These are phyloP conservation scores for Heliconius melpomene DNA, from an alignment of 1,140 invertebrate genomes.

Conservation along the genomic window DNA sequence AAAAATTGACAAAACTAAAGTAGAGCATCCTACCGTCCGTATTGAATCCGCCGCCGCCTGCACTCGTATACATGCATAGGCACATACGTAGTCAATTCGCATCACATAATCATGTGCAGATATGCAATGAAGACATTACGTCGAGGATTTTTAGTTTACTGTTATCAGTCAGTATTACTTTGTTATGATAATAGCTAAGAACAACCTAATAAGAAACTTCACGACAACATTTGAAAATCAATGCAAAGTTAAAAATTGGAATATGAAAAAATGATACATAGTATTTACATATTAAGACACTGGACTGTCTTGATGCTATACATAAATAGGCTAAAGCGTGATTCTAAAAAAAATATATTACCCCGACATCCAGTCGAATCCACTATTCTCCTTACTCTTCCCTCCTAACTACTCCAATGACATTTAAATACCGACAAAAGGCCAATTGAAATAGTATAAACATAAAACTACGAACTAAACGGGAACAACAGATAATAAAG, in stretches of 20 bases:
- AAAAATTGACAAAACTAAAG: slow-evolving; percentile 18
- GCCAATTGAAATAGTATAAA: background rate
- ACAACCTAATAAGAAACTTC: no score
- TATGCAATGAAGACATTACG: slow-evolving; percentile 57
- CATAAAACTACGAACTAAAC: background rate
- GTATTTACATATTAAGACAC: no score
- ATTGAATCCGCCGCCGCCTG: slow-evolving; percentile 30
- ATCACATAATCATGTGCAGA: slow-evolving; percentile 48
- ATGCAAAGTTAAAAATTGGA: no score
- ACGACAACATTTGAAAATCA: no score
- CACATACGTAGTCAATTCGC: slow-evolving; percentile 48
- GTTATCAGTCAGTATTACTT: background rate
- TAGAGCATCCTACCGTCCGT: slow-evolving; percentile 42
- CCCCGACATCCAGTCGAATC: no score
- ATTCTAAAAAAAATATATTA: no score
- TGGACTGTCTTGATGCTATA: no score
- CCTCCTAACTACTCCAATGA: background rate
- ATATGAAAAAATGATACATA: no score
- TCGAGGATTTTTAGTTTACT: slow-evolving; percentile 6
- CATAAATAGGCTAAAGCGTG: no score
- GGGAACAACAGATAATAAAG: slow-evolving; percentile 3
- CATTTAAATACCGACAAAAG: slow-evolving; percentile 7
- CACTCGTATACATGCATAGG: slow-evolving; percentile 44
- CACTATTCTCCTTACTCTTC: no score
- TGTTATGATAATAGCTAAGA: no score